Conservation (phyloP, 2,797 vertebrate genomes). For the Meda fulgida region DNA sequence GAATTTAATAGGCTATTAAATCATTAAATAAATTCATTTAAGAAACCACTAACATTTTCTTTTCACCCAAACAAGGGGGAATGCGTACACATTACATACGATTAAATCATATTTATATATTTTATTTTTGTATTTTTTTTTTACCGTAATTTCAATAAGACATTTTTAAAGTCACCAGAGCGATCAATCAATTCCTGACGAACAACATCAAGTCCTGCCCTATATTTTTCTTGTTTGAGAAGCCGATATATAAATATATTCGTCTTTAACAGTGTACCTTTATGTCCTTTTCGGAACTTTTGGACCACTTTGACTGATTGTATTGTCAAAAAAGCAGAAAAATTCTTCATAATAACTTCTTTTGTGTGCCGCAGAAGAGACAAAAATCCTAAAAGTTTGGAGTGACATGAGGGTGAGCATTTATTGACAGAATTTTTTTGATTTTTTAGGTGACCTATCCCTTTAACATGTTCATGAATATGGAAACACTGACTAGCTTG, state of each 20-base stretch:
- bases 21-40: neutral
- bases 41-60: neutral
- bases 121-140: too few relatives aligned
- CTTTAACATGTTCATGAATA: conserved; percentile 9
- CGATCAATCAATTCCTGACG: neutral
- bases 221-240: neutral
- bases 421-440: neutral
- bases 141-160: too few relatives aligned
- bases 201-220: neutral
- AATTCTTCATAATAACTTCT: neutral
- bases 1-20: too few relatives aligned
- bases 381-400: neutral
- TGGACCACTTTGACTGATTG: neutral
- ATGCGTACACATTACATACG: neutral
- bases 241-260: neutral
- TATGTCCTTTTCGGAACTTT: neutral
- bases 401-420: too few relatives aligned
- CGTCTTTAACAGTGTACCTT: too few relatives aligned
- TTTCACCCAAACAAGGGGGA: too few relatives aligned
- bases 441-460: neutral
- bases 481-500: neutral
- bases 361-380: neutral
- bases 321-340: neutral
- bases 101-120: neutral
- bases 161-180: neutral